phyloP scores from a whole-genome alignment of 2,797 vertebrate species.

The Artibeus jamaicensis region DNA sequence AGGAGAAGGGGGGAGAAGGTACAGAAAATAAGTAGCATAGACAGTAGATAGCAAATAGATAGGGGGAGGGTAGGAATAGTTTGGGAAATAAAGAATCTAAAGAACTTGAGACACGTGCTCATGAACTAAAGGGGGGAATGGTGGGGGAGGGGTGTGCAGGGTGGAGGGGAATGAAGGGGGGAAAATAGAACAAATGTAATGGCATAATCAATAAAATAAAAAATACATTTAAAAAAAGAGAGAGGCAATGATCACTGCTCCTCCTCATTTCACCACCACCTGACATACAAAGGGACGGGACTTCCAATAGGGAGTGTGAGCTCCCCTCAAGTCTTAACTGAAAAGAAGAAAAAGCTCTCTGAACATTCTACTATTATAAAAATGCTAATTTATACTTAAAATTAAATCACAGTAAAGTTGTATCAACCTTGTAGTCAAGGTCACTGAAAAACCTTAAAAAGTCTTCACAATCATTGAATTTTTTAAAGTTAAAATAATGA shows the following conservation, averaged over 20 bases:
- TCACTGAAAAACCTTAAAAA: not conserved
- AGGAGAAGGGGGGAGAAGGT: too few species aligned
- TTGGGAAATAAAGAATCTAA: too few species aligned
- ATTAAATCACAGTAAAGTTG: not conserved
- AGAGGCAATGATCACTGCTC: slow-evolving; percentile 34
- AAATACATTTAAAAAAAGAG: too few species aligned
- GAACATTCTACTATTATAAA: not conserved
- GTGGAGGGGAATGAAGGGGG: too few species aligned
- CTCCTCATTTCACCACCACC: not conserved
- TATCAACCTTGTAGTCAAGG: not conserved
- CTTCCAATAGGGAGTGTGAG: not conserved
- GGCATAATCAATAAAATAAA: too few species aligned
- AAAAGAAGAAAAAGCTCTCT: not conserved
- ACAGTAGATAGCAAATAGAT: too few species aligned
- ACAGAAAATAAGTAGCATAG: too few species aligned
- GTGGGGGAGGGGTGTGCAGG: too few species aligned
- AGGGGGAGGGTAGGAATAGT: too few species aligned
- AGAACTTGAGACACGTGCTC: too few species aligned
- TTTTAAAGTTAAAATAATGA: not conserved
- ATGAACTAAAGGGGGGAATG: too few species aligned
- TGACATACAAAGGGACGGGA: not conserved
- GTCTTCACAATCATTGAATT: not conserved
- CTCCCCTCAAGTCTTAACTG: not conserved
- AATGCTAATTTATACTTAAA: not conserved
- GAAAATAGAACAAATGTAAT: too few species aligned